phyloP scores from a whole-genome alignment of 2,113 vertebrate genomes.

The Petrocephalus zakoni region DNA sequence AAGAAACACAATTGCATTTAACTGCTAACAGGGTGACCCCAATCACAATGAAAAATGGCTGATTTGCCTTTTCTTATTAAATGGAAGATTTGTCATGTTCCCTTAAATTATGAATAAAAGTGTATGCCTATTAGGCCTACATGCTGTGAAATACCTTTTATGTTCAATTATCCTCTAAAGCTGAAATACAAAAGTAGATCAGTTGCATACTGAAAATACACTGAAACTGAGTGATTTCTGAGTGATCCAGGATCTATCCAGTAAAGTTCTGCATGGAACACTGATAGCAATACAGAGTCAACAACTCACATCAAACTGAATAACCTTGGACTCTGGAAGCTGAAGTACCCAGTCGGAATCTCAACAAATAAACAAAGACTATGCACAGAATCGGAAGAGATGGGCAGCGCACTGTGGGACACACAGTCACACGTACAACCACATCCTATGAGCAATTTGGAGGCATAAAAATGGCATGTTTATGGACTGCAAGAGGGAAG shows the following conservation, averaged over 20 bases:
- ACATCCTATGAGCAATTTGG: background rate
- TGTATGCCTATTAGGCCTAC: background rate
- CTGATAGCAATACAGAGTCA: background rate
- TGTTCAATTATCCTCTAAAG: background rate
- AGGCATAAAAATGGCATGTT: background rate
- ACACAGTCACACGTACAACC: background rate
- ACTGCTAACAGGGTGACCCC: background rate
- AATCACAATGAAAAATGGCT: background rate
- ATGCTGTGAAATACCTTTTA: background rate
- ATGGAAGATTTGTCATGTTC: background rate
- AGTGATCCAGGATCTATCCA: background rate
- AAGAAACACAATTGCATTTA: background rate
- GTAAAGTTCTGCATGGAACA: background rate
- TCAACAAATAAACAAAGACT: background rate
- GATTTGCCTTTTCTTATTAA: background rate
- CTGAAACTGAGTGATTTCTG: background rate
- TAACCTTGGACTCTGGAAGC: background rate
- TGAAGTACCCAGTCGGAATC: background rate
- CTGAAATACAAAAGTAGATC: background rate
- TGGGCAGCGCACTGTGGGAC: background rate
- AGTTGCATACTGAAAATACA: background rate
- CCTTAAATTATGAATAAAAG: background rate
- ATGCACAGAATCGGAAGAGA: background rate
- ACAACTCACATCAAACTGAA: background rate
- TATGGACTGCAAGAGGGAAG: background rate